Evolutionary conservation across 1,140 invertebrate species (phyloP), one percentile per base, ranked within the genome.

Genomic region (Brachionus rubens): DNA sequence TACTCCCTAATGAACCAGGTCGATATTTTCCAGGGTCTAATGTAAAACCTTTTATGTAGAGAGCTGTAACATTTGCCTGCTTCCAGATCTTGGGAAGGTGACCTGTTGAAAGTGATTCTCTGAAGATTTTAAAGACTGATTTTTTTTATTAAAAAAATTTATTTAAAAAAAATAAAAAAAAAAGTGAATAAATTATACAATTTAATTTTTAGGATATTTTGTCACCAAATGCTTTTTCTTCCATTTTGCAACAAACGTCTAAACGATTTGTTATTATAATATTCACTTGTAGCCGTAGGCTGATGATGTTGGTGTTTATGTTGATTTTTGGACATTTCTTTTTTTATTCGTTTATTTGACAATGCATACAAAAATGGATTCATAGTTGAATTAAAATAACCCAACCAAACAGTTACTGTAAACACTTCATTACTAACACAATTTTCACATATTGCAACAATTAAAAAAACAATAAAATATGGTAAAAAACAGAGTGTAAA

Each of bases 321-420:
- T 24, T n/a, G n/a, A n/a, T n/a, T n/a, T n/a, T n/a, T n/a, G n/a
- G n/a, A n/a, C n/a, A 6, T 43, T 41, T 65, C 9, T 43, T 65
- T 65, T 41, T 65, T 65, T 24, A 43, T 43, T 65, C 16, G 26
- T 36, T 65, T 65, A 14, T 65, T 65, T 14, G 59, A 65, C 21
- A 98, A 98, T 68, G 94, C 95, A 43, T 75, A 75, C 16, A 75
- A 54, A 56, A 75, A 75, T 4, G 94, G 96, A 86, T 98, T 98
- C 52, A 97, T 87, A 21, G 93, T 94, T 4, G 94, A 97, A 85
- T 99, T 98, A 82, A 94, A 93, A 85, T 98, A 99, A 28, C 96
- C 96, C 80, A 98, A 93, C 96, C 96, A 99, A 26, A 75, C 19
- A 21, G 59, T 65, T 0, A 48, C 43, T n/a, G 77, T 86, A 82